phyloP scores from a whole-genome alignment of 1,140 invertebrate genomes.

The Globodera ellingtonae region DNA sequence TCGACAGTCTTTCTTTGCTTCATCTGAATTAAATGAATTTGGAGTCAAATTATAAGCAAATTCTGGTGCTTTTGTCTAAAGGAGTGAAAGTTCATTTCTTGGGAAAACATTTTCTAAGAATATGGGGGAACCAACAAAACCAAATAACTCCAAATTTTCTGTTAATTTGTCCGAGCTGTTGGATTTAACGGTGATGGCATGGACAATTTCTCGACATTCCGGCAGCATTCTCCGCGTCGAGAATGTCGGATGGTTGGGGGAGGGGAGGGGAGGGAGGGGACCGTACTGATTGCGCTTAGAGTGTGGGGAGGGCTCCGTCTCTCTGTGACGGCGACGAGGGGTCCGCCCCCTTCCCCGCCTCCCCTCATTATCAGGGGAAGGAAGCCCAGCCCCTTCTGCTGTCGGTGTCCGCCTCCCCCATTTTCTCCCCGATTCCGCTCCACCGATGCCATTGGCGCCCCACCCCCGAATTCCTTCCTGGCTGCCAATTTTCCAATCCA shows the following conservation, averaged over 20 bases:
- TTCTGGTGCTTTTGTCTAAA: too few relatives aligned
- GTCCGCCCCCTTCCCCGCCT: background rate
- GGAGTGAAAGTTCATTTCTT: too few relatives aligned
- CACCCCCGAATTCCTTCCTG: background rate
- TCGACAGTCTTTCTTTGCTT: too few relatives aligned
- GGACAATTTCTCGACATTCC: too few relatives aligned
- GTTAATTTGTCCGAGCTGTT: too few relatives aligned
- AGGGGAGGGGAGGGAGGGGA: background rate
- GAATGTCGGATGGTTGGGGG: background rate
- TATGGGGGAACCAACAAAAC: too few relatives aligned
- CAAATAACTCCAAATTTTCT: too few relatives aligned
- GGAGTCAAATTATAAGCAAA: too few relatives aligned
- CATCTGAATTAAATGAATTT: too few relatives aligned
- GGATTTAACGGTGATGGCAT: too few relatives aligned
- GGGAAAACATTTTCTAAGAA: too few relatives aligned
- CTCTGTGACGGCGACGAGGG: background rate
- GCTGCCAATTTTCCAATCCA: constrained; percentile 19
- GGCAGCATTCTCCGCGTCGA: too few relatives aligned
- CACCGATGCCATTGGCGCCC: constrained; percentile 1
- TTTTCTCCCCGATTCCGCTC: constrained; percentile 12
- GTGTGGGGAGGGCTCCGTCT: background rate
- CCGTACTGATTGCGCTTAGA: background rate
- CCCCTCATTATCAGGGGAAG: constrained; percentile 10
- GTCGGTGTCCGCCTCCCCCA: background rate
- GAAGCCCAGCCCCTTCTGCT: background rate